Evolutionary conservation across 2,888 invertebrate genomes (phyloP), one percentile per base, ranked within the genome.

Genomic region (Fabriciana adippe): DNA sequence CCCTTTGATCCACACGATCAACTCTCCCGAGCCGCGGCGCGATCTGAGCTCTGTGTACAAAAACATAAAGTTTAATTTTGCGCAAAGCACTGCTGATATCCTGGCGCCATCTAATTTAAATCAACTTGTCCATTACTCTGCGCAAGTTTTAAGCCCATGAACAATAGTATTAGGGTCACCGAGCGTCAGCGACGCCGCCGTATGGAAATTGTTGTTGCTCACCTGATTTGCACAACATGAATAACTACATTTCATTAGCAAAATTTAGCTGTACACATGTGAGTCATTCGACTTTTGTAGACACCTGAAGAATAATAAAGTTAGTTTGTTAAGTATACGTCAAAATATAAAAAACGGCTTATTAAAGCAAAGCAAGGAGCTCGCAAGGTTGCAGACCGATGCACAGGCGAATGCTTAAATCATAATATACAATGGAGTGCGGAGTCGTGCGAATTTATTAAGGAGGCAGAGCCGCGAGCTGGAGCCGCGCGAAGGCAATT

Each of bases 401-500:
- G 47, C 60, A 31, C 15, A 45, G 53, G 6, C 41, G 45, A 57
- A n/a, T 45, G 59, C 64, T 54, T 16, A 31, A 48, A 64, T 59
- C 63, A 59, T 41, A 57, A 31, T 35, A 60, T 59, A 64, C 67
- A 68, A 68, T 64, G 54, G 41, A 53, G 31, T 1, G 50, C 50
- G 53, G 48, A 53, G 41, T 45, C 41, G 48, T 41, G 45, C 13
- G 54, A 47, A 63, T 45, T 63, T 68, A 64, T 64, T 64, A 64
- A 68, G 54, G 45, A 53, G 64, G 64, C 72, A 67, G 68, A 41
- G 35, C 35, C 64, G 64, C 50, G 67, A 65, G 62, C 50, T 50
- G 55, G 57, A 8, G 48, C 60, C 61, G 61, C 60, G 60, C 51
- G 69, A 67, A 72, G 71, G 79, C 79, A 77, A 79, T 82, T 78